Conservation (phyloP, 2,888 invertebrate genomes). For the Phengaris alcon region DNA sequence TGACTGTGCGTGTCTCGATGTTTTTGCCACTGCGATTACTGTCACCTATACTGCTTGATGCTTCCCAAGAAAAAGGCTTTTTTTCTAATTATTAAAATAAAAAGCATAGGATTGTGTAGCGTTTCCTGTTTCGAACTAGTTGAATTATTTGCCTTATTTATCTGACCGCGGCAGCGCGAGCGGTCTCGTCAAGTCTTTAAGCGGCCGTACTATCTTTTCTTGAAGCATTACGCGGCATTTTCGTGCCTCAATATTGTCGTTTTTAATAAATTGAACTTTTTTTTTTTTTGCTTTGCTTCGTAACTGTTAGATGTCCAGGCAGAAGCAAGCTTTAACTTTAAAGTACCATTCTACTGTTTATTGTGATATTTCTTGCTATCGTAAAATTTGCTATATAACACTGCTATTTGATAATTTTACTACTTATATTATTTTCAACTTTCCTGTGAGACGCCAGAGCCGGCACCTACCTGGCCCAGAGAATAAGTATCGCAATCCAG, state of each 20-base stretch:
- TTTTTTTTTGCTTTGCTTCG: no score
- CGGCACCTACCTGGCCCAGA: no score
- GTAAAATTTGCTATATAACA: no score
- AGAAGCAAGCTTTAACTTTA: no score
- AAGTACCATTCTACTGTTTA: no score
- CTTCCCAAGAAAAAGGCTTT: slow-evolving; percentile 13
- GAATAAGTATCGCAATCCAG: no score
- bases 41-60: not conserved
- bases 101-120: slow-evolving; percentile 2
- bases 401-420: not conserved
- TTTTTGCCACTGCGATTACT: slow-evolving; percentile 18
- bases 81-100: not conserved
- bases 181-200: not conserved
- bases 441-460: no score
- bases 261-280: no score
- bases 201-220: not conserved
- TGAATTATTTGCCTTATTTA: slow-evolving; percentile 7
- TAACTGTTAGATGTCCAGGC: no score
- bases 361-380: no score
- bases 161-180: not conserved
- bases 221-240: not conserved
- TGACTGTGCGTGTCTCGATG: slow-evolving; percentile 3
- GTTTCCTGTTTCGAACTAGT: not conserved
- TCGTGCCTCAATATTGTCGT: no score
- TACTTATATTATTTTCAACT: no score